A percentile compares a stretch with the other conserved stretches of the same genome.
phyloP scores from a whole-genome alignment of 2,797 vertebrate species.

The Semaprochilodus insignis region DNA sequence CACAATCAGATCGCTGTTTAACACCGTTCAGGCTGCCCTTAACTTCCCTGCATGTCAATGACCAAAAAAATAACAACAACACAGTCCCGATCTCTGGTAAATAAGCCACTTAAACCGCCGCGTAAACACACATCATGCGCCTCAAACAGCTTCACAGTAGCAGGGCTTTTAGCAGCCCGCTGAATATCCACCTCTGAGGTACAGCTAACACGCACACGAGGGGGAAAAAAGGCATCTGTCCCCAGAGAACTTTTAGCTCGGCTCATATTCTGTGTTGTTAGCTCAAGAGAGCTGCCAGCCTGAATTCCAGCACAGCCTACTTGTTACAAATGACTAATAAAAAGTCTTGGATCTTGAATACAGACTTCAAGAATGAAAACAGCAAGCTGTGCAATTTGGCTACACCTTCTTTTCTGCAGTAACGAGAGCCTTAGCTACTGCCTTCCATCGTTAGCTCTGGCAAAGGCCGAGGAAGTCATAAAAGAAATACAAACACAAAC shows the following conservation, averaged over 20 bases:
- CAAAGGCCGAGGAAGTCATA: constrained; percentile 16
- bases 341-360: constrained; percentile 12
- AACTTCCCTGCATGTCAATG: background rate
- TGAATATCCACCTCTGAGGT: background rate
- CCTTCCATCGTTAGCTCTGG: constrained; percentile 14
- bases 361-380: constrained; percentile 10
- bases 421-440: background rate
- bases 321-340: constrained; percentile 26
- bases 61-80: background rate
- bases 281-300: constrained; percentile 1
- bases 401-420: constrained; percentile 8
- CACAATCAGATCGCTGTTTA: background rate
- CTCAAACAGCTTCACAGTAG: background rate
- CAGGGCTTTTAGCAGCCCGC: background rate
- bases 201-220: background rate
- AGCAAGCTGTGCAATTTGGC: constrained; percentile 7
- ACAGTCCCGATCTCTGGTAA: background rate
- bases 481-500: background rate
- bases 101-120: constrained; percentile 1
- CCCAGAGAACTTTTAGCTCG: constrained; percentile 4
- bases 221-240: background rate
- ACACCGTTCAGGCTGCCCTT: background rate
- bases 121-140: background rate
- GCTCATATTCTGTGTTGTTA: constrained; percentile 13
- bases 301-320: constrained; percentile 12